Evolutionary conservation across 2,888 invertebrate species (phyloP), one percentile per base, ranked within the genome.

Genomic region (Acronicta psi): DNA sequence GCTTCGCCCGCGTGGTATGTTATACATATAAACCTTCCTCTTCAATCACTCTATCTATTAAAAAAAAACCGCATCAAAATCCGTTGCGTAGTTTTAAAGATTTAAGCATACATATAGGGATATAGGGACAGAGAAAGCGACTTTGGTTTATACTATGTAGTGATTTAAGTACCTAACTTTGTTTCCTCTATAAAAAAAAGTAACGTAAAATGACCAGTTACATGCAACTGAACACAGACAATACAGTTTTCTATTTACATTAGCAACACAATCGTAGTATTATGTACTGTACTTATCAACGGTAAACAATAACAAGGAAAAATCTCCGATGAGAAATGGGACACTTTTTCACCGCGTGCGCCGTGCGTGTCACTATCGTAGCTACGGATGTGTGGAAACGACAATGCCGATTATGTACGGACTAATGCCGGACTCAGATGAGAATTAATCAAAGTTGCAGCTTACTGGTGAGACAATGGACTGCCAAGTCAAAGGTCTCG

Each of bases 221-320:
- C 52, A 51, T 11, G 34, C 40, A 8, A 57, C 42, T 51, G 46
- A 54, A 11, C 66, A 59, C 29, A 38, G 41, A 73, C 59, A 69
- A 69, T 65, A 61, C 46, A 51, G 57, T 61, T 60, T 75, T 66
- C 63, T 75, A 62, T 64, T 42, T 9, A 58, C 46, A 61, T 46
- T 58, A 68, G 51, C 42, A 54, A 59, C 45, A 59, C 49, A 45
- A 53, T 47, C 60, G 69, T 72, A 71, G 59, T 59, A 69, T 61
- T 69, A 76, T 59, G 65, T 51, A 51, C 69, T 29, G 49, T 64
- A 58, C 58, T 57, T 61, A 64, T 53, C 37, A 49, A 59, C 38
- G 17, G 40, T 51, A 75, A 69, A 92, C 89, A 92, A 91, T 92
- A 83, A 84, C 77, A 75, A 87, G 92, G 91, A 92, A 92, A 29